Percentiles rank a stretch among this genome's conserved stretches.
Conservation (phyloP, 1,140 invertebrate genomes). For the Carposina sasakii region DNA sequence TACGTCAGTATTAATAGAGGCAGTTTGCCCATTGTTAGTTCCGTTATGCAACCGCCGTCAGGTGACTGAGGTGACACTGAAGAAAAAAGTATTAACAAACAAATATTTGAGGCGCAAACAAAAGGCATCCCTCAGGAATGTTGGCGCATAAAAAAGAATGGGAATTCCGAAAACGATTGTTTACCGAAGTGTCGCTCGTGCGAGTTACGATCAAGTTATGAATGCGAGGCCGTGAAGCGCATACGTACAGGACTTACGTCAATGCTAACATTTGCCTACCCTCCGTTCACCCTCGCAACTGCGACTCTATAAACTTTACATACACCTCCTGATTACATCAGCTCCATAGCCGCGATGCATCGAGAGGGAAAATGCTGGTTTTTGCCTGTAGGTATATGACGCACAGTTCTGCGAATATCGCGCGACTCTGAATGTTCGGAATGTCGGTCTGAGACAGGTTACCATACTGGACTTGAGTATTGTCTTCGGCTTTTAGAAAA, state of each 20-base stretch:
- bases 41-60: constrained; percentile 44
- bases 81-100: constrained; percentile 44
- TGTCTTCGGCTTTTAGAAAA: too few species aligned
- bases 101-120: constrained; percentile 57
- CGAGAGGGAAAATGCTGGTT: constrained; percentile 67
- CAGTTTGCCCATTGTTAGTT: too few species aligned
- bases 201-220: too few species aligned
- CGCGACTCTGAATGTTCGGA: constrained; percentile 33
- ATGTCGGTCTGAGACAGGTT: too few species aligned
- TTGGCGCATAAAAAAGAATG: constrained; percentile 60
- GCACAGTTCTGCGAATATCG: constrained; percentile 51
- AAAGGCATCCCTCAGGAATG: constrained; percentile 70
- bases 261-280: too few species aligned
- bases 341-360: constrained; percentile 53
- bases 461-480: too few species aligned
- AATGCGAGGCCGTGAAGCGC: too few species aligned
- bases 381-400: constrained; percentile 46
- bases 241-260: too few species aligned
- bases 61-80: constrained; percentile 46
- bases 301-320: too few species aligned
- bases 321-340: too few species aligned
- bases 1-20: too few species aligned
- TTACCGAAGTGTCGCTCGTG: constrained; percentile 63
- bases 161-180: constrained; percentile 68
- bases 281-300: too few species aligned